These are phyloP conservation scores for Cyanoramphus novaezelandiae DNA, from an alignment of 2,113 vertebrate species.

Conservation along the genomic window DNA sequence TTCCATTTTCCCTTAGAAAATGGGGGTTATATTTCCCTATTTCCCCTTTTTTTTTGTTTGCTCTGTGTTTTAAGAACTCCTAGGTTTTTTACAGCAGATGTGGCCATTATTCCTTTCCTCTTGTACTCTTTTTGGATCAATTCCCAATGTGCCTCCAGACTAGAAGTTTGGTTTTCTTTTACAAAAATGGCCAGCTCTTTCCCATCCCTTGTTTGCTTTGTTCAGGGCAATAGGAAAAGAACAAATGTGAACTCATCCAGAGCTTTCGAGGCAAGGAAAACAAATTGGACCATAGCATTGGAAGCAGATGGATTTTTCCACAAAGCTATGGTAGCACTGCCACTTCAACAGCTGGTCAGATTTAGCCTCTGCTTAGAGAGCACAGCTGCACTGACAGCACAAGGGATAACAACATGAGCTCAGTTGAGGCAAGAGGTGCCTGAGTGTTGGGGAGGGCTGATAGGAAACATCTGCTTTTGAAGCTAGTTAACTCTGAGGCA, in stretches of 20 bases:
- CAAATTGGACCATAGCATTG: not conserved
- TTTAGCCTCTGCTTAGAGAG: not conserved
- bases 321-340: not conserved
- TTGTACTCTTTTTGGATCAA: not conserved
- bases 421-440: not conserved
- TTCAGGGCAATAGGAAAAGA: not conserved
- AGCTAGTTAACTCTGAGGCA: not conserved
- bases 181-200: not conserved
- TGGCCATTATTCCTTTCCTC: not conserved
- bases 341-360: conserved; percentile 31
- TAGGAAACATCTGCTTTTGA: conserved; percentile 45
- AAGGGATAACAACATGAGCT: not conserved
- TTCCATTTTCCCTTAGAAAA: too few relatives aligned
- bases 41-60: not conserved
- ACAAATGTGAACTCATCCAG: conserved; percentile 17
- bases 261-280: conserved; percentile 7
- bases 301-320: conserved; percentile 20
- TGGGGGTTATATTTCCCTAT: too few relatives aligned
- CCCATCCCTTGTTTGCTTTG: not conserved
- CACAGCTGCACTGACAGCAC: not conserved
- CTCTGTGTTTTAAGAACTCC: not conserved
- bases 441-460: not conserved
- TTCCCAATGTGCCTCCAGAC: not conserved
- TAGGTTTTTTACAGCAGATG: not conserved
- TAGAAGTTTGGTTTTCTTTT: not conserved